phyloP scores from a whole-genome alignment of 2,888 invertebrate genomes.

The Acanthosepion pharaonis region DNA sequence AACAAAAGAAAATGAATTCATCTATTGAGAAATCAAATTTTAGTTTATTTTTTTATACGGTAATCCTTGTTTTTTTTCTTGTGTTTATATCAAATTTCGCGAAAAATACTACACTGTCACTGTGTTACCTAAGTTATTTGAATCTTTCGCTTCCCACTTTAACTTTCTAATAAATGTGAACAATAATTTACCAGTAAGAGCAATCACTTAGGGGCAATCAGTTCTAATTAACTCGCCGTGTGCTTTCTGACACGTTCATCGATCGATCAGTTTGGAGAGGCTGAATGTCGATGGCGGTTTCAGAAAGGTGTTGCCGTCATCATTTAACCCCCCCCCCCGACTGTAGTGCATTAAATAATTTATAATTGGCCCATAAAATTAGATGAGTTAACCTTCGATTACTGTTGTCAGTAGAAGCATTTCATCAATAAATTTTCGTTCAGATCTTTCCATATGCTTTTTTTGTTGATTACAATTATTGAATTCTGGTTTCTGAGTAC shows the following conservation, averaged over 20 bases:
- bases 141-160: too few species aligned
- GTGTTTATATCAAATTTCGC: too few species aligned
- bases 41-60: too few species aligned
- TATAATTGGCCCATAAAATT: background rate
- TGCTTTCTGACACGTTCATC: constrained; percentile 2
- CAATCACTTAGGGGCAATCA: constrained; percentile 33
- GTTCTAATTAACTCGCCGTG: background rate
- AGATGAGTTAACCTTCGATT: background rate
- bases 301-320: background rate
- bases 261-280: background rate
- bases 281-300: background rate
- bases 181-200: background rate
- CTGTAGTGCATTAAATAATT: background rate
- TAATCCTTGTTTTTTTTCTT: too few species aligned
- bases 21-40: too few species aligned
- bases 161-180: background rate
- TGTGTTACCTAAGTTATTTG: too few species aligned
- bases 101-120: too few species aligned
- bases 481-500: background rate
- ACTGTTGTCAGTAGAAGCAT: background rate
- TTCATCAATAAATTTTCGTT: background rate
- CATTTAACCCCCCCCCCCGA: background rate
- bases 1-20: too few species aligned
- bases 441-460: background rate
- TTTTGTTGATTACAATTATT: background rate